Evolutionary conservation across 1,140 invertebrate genomes (phyloP).

Genomic region (Amphibalanus amphitrite): DNA sequence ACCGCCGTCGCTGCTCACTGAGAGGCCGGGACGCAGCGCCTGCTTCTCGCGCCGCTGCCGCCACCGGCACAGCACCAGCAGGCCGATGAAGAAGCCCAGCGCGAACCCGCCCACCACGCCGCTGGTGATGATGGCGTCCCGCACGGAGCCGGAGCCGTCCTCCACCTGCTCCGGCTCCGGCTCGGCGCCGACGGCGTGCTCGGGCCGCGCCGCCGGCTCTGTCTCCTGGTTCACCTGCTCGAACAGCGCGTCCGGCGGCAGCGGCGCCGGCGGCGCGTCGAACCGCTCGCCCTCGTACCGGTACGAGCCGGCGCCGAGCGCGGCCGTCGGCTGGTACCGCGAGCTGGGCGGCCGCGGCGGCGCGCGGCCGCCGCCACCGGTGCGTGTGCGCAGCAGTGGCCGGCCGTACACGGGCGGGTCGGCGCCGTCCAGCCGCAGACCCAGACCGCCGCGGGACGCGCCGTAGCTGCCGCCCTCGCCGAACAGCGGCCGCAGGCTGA

Average conservation of each 20-base stretch:
- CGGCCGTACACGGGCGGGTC: neutral
- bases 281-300: constrained; percentile 4
- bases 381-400: neutral
- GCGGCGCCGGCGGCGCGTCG: neutral
- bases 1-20: neutral
- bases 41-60: neutral
- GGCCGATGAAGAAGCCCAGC: constrained; percentile 1
- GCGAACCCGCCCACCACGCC: neutral
- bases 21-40: neutral
- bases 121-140: neutral
- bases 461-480: constrained; percentile 4
- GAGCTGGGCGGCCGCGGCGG: neutral
- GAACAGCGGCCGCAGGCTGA: neutral
- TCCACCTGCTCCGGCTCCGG: neutral
- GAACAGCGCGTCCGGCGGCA: neutral
- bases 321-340: neutral
- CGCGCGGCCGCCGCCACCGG: neutral
- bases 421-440: neutral
- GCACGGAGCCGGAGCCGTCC: neutral
- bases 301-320: neutral
- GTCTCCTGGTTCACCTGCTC: neutral
- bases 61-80: neutral
- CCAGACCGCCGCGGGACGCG: neutral
- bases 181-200: neutral
- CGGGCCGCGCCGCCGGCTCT: neutral